Conservation (phyloP, 2,888 invertebrate species). For the Teleiodes luculella region DNA sequence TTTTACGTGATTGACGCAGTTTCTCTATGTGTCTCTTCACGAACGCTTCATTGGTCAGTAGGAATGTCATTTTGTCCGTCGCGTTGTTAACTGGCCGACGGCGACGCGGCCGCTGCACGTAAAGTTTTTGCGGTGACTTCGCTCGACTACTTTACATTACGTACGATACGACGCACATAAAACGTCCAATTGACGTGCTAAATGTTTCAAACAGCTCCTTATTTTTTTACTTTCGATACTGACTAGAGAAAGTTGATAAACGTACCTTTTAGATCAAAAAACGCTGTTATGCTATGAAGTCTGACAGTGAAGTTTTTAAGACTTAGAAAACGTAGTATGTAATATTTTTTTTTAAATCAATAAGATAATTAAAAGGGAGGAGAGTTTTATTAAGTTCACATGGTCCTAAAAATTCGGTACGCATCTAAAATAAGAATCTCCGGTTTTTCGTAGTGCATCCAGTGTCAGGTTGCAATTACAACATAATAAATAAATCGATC, state of each 20-base stretch:
- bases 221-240: constrained; percentile 48
- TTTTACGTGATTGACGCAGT: constrained; percentile 23
- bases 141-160: constrained; percentile 13
- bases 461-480: no score
- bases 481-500: no score
- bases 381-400: no score
- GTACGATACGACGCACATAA: constrained; percentile 13
- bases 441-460: no score
- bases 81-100: constrained; percentile 23
- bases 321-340: not conserved
- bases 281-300: not conserved
- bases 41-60: constrained; percentile 51
- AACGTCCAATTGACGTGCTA: constrained; percentile 18
- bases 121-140: constrained; percentile 21
- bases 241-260: constrained; percentile 55
- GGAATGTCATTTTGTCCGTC: constrained; percentile 59
- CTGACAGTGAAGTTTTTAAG: not conserved
- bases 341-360: no score
- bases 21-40: constrained; percentile 23
- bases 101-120: constrained; percentile 32
- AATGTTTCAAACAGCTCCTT: constrained; percentile 31
- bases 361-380: no score
- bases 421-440: no score
- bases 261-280: not conserved
- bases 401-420: no score